These are phyloP conservation scores for Premnoplex brunnescens DNA, from an alignment of 2,797 vertebrate species.

Conservation along the genomic window DNA sequence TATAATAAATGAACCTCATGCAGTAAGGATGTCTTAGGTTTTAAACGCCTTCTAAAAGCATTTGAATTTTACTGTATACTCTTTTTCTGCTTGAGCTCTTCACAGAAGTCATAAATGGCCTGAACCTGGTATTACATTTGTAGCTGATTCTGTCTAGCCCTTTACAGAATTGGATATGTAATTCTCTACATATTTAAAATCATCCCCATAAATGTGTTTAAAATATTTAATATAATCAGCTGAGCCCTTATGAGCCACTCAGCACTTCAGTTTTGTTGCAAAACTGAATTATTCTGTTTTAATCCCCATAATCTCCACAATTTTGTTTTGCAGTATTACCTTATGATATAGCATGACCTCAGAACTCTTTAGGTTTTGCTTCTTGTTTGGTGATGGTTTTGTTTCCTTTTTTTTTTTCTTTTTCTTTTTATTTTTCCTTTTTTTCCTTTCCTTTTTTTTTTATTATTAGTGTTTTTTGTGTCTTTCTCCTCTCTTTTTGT, in stretches of 20 bases:
- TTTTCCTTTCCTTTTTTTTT: too few species aligned
- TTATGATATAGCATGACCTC: constrained; percentile 13
- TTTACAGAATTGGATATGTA: constrained; percentile 52
- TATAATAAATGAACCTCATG: background rate
- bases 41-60: background rate
- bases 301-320: constrained; percentile 48
- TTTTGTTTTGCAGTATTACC: constrained; percentile 21
- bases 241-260: constrained; percentile 54
- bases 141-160: constrained; percentile 62
- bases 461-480: background rate
- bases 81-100: background rate
- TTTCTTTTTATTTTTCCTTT: background rate
- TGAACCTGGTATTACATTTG: constrained; percentile 6
- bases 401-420: background rate
- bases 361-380: background rate
- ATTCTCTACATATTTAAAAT: constrained; percentile 43
- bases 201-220: constrained; percentile 54
- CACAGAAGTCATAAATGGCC: background rate
- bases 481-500: background rate
- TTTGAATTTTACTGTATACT: background rate
- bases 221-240: constrained; percentile 48
- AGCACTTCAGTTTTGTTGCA: constrained; percentile 44
- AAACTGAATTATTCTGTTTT: constrained; percentile 57
- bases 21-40: background rate
- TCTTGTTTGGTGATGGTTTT: background rate